Conservation (phyloP, 2,888 invertebrate genomes). For the Choreutis nemorana region DNA sequence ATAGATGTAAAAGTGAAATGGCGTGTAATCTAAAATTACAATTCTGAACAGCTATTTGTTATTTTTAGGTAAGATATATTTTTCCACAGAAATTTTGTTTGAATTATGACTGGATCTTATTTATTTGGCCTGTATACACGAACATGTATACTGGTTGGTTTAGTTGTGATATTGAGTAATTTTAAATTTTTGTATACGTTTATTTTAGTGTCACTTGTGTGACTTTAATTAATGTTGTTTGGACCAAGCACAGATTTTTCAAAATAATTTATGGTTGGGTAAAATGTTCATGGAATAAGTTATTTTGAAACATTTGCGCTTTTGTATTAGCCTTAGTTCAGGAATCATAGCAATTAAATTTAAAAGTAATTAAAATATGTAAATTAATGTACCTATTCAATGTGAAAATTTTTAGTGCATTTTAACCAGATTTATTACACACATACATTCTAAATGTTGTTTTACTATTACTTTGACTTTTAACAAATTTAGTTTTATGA, state of each 20-base stretch:
- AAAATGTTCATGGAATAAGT: too few relatives aligned
- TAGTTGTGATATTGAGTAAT: slow-evolving; percentile 64
- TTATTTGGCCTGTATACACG: slow-evolving; percentile 50
- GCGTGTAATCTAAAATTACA: too few relatives aligned
- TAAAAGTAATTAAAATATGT: slow-evolving; percentile 29
- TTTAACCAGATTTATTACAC: slow-evolving; percentile 22
- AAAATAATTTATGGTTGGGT: too few relatives aligned
- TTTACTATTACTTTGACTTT: slow-evolving; percentile 18
- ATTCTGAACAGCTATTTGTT: too few relatives aligned
- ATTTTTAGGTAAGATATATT: too few relatives aligned
- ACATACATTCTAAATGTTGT: slow-evolving; percentile 30
- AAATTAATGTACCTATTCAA: slow-evolving; percentile 21
- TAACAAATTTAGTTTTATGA: slow-evolving; percentile 1
- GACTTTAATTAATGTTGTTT: too few relatives aligned
- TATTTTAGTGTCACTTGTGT: slow-evolving; percentile 49
- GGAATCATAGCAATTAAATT: slow-evolving; percentile 28
- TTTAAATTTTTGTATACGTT: slow-evolving; percentile 61
- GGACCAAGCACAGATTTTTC: too few relatives aligned
- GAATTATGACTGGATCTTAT: slow-evolving; percentile 28
- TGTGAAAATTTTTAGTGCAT: slow-evolving; percentile 31
- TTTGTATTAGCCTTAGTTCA: slow-evolving; percentile 45
- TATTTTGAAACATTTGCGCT: too few relatives aligned
- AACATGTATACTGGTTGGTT: slow-evolving; percentile 34
- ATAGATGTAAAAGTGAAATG: too few relatives aligned
- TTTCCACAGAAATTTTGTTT: too few relatives aligned